Conservation (phyloP, 1,140 invertebrate species). For the Calosoma granatense region DNA sequence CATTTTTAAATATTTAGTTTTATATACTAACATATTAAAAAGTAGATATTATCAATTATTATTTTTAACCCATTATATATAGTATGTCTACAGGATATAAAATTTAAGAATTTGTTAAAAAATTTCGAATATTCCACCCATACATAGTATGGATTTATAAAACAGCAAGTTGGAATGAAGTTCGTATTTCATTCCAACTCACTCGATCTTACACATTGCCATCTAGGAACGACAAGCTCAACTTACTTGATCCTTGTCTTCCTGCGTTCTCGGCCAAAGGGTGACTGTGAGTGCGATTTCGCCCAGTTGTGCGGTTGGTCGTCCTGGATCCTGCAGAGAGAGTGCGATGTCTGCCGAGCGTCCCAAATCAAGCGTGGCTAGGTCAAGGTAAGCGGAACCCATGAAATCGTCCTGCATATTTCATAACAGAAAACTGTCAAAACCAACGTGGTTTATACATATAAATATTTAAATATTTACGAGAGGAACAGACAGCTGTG, state of each 20-base stretch:
- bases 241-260: constrained; percentile 88
- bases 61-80: no score
- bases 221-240: background rate
- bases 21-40: no score
- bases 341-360: constrained; percentile 69
- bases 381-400: constrained; percentile 79
- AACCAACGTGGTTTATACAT: no score
- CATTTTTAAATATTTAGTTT: no score
- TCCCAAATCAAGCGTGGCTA: constrained; percentile 74
- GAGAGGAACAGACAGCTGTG: no score
- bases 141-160: background rate
- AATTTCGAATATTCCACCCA: no score
- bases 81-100: no score
- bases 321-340: constrained; percentile 59
- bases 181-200: background rate
- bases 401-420: constrained; percentile 89
- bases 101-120: no score
- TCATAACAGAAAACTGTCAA: constrained; percentile 8
- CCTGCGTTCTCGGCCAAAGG: constrained; percentile 78
- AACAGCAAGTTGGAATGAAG: background rate
- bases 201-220: background rate
- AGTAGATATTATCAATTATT: no score
- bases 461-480: no score
- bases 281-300: constrained; percentile 72
- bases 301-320: constrained; percentile 59